Evolutionary conservation across 1,140 invertebrate genomes (phyloP).

Genomic region (Arctopsyche grandis): DNA sequence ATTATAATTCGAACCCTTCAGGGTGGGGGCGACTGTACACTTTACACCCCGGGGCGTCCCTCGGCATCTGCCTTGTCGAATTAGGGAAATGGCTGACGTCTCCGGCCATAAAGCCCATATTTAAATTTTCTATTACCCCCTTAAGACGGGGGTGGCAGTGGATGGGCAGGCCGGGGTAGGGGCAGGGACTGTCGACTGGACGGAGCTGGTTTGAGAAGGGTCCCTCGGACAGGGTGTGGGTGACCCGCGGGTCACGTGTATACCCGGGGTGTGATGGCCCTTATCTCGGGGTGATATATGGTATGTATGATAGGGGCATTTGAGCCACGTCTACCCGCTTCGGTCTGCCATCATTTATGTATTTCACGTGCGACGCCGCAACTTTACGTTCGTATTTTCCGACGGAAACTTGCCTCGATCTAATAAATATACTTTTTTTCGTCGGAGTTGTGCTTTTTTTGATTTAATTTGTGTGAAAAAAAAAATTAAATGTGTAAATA

Average conservation of each 20-base stretch:
- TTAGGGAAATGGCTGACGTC: constrained; percentile 44
- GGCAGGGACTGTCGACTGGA: background rate
- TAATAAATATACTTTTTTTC: background rate
- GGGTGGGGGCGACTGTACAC: constrained; percentile 3
- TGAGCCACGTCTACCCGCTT: background rate
- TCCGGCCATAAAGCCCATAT: constrained; percentile 42
- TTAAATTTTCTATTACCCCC: constrained; percentile 45
- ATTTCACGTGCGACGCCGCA: constrained; percentile 11
- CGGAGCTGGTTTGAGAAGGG: constrained; percentile 6
- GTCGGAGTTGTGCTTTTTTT: too few relatives aligned
- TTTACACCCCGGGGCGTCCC: constrained; percentile 21
- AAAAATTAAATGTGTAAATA: too few relatives aligned
- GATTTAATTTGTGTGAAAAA: too few relatives aligned
- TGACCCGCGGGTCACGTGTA: background rate
- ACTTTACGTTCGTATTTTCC: background rate
- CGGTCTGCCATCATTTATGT: constrained; percentile 32
- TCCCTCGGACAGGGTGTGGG: background rate
- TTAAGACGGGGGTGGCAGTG: constrained; percentile 28
- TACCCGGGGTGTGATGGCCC: background rate
- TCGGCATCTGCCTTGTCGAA: constrained; percentile 38
- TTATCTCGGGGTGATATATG: constrained; percentile 39
- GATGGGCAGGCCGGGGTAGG: background rate
- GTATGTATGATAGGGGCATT: constrained; percentile 30
- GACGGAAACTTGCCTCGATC: background rate
- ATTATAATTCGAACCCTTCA: constrained; percentile 28